Evolutionary conservation across 2,888 invertebrate genomes (phyloP).

Genomic region (Stenichneumon culpator): DNA sequence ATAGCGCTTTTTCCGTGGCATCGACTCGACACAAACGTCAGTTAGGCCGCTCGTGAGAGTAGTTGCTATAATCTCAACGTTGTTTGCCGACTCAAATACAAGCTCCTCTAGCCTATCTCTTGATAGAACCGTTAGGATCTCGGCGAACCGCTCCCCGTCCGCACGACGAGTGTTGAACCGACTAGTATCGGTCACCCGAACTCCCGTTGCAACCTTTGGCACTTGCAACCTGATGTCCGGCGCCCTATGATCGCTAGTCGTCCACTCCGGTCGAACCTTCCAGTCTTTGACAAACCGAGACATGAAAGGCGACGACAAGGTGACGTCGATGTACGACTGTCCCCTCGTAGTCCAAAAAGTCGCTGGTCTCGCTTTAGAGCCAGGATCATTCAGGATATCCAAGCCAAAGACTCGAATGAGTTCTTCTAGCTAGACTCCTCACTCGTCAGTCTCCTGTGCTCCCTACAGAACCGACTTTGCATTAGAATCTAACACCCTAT

Average conservation of each 20-base stretch:
- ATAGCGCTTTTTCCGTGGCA: conserved; percentile 25
- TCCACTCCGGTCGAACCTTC: background rate
- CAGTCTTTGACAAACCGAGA: no score
- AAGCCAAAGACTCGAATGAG: conserved; percentile 34
- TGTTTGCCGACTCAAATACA: conserved; percentile 20
- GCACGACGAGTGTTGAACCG: conserved; percentile 54
- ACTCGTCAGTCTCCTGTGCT: conserved; percentile 6
- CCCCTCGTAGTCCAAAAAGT: no score
- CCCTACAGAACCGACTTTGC: conserved; percentile 47
- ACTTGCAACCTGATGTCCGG: conserved; percentile 18
- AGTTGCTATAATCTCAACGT: conserved; percentile 30
- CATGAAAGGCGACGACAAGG: background rate
- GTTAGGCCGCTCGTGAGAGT: conserved; percentile 44
- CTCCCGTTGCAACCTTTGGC: background rate
- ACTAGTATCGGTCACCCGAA: background rate
- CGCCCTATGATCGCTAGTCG: conserved; percentile 34
- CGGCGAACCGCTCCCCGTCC: conserved; percentile 54
- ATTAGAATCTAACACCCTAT: conserved; percentile 47
- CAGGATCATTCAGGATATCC: background rate
- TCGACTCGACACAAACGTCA: conserved; percentile 40
- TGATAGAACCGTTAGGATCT: conserved; percentile 25
- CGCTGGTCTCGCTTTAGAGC: no score
- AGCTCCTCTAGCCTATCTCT: conserved; percentile 26
- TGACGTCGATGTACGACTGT: no score
- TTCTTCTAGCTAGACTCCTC: conserved; percentile 17